Evolutionary conservation across 2,797 vertebrate species (phyloP).

Genomic region (Hafferia zeledoni): DNA sequence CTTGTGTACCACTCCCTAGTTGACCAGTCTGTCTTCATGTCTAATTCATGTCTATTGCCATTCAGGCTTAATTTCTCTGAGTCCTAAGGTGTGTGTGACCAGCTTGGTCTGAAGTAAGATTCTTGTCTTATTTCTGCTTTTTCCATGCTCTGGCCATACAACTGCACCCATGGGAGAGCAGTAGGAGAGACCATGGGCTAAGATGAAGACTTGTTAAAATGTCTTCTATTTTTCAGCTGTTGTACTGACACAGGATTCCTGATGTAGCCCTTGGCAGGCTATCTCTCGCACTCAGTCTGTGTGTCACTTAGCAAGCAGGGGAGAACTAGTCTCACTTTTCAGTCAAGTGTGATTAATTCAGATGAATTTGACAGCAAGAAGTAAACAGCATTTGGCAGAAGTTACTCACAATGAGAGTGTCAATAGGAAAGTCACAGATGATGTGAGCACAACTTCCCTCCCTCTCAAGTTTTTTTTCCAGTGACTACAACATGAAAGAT

Average conservation of each 20-base stretch:
- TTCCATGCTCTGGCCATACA: background rate
- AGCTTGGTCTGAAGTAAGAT: background rate
- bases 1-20: background rate
- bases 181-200: background rate
- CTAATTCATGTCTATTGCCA: background rate
- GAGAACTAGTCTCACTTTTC: slow-evolving; percentile 19
- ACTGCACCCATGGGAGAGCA: background rate
- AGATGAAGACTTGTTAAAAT: background rate
- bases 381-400: slow-evolving; percentile 53
- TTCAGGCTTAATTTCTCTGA: background rate
- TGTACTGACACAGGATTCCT: background rate
- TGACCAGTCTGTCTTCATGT: background rate
- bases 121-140: background rate
- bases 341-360: slow-evolving; percentile 6
- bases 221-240: slow-evolving; percentile 10
- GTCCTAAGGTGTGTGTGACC: background rate
- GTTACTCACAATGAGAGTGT: slow-evolving; percentile 21
- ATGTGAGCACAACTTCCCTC: background rate
- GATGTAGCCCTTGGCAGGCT: slow-evolving; percentile 7
- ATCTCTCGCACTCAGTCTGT: background rate
- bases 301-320: slow-evolving; percentile 21
- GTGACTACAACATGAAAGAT: background rate
- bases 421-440: slow-evolving; percentile 13
- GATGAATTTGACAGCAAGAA: slow-evolving; percentile 33
- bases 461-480: background rate